Percentiles rank a stretch among this genome's conserved stretches.
phyloP scores from a whole-genome alignment of 2,888 invertebrate species.

The Pristionchus maxplancki region DNA sequence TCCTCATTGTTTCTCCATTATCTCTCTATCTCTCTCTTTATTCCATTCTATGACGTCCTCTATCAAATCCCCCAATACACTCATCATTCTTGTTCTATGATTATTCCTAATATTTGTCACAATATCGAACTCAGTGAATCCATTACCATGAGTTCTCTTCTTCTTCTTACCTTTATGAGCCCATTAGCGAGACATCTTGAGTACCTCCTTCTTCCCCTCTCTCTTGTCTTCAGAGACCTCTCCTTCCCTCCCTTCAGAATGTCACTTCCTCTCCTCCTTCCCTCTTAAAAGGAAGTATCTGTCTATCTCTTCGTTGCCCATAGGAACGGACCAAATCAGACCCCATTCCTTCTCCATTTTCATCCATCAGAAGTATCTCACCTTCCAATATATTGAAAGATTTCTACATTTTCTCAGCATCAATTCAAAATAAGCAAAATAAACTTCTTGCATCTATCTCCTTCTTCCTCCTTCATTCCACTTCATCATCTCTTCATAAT shows the following conservation, averaged over 20 bases:
- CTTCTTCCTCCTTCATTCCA: not conserved
- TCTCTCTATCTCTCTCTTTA: slow-evolving; percentile 21
- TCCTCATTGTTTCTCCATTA: slow-evolving; percentile 41
- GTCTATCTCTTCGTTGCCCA: slow-evolving; percentile 10
- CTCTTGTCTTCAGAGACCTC: not conserved
- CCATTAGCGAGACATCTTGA: not conserved
- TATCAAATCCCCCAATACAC: not conserved
- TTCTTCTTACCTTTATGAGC: slow-evolving; percentile 8
- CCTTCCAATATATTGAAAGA: too few relatives aligned
- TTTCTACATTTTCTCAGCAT: not conserved
- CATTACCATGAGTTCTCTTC: not conserved
- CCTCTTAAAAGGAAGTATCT: slow-evolving; percentile 27
- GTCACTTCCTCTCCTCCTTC: not conserved
- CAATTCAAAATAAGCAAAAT: not conserved
- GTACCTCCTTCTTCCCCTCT: not conserved
- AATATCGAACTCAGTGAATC: not conserved
- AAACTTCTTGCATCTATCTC: not conserved
- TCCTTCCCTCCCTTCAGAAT: not conserved
- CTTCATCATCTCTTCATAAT: slow-evolving; percentile 9
- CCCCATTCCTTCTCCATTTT: not conserved
- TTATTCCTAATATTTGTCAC: not conserved
- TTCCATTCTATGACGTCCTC: slow-evolving; percentile 6
- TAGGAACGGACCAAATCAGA: slow-evolving; percentile 16
- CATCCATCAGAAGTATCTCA: not conserved
- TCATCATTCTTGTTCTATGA: not conserved